Base-by-base conservation (phyloP, 2,797 vertebrate species). In the Sciurus carolinensis region DNA sequence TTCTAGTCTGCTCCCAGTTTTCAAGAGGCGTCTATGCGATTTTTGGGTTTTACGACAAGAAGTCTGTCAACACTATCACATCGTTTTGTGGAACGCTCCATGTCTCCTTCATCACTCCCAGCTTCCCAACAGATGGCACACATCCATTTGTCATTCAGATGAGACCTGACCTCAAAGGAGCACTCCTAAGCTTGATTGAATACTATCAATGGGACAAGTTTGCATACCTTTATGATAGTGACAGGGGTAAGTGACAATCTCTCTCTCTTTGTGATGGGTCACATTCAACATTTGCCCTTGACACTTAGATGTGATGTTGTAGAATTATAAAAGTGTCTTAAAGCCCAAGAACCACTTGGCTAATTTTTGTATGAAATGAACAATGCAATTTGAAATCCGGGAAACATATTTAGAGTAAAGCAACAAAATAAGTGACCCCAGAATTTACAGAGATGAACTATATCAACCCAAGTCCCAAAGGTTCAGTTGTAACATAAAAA, bases 181-280 rank as follows among this genome's bases (percentile, higher is more conserved):
- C 99, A 1, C 99, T 99, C 77, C 99, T 99, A 96, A 99, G 99
- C 97, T 99, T 99, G 95, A 99, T 99, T 0, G 99, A 99, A 96
- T 99, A 99, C 98, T 99, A 99, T 98, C 99, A 99, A 96, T 99
- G 99, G 99, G 99, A 99, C 98, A 99, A 99, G 98, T 99, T 99
- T 76, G 99, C 99, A 4, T 99, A 99, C 98, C 99, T 99, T 90
- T 99, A 99, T 44, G 99, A 99, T 98, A 99, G 99, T 0, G 99
- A 99, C 98, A 98, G 99, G 99, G 99, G 99, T 99, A 98, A 99
- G 99, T 95, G 84, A 44, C 54, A 67, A 9, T 83, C 18, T 15
- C n/a, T 95, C n/a, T 95, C 13, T 73, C 4, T 71, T 90, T 54
- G 36, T 33, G 66, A 28, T 71, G n/a, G 9, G 8, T 69, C 42